These are phyloP conservation scores for Sorex araneus DNA, from an alignment of 2,113 vertebrate genomes.

Conservation along the genomic window DNA sequence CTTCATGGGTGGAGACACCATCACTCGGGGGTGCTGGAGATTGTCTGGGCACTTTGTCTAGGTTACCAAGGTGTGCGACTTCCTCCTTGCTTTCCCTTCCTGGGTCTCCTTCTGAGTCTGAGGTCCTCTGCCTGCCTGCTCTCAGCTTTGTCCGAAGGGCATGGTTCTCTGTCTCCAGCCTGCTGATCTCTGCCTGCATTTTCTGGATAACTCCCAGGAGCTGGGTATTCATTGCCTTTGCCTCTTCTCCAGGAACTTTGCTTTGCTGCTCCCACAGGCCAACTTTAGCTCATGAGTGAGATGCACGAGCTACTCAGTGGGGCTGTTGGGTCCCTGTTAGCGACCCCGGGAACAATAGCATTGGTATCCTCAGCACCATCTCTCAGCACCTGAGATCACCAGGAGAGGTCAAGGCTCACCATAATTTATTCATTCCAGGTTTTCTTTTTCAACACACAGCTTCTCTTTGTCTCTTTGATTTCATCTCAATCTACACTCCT, in stretches of 20 bases:
- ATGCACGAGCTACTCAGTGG: background rate
- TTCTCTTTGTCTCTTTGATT: slow-evolving; percentile 57
- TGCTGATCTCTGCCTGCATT: slow-evolving; percentile 93
- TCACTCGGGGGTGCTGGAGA: slow-evolving; percentile 77
- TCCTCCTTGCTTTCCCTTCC: background rate
- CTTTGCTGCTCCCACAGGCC: background rate
- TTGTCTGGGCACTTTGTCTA: fast-evolving
- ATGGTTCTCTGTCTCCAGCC: slow-evolving; percentile 93
- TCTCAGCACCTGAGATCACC: slow-evolving; percentile 87
- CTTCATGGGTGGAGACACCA: slow-evolving; percentile 80
- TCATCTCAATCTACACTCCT: slow-evolving; percentile 76
- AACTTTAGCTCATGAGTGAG: slow-evolving; percentile 24
- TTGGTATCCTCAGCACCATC: slow-evolving; percentile 87
- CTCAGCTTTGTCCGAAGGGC: slow-evolving; percentile 88
- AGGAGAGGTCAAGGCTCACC: slow-evolving; percentile 80
- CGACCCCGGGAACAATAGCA: slow-evolving; percentile 79
- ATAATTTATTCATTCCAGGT: slow-evolving; percentile 95
- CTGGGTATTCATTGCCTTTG: slow-evolving; percentile 91
- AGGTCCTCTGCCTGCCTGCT: slow-evolving; percentile 33
- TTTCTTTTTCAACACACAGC: slow-evolving; percentile 91
- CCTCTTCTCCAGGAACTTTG: fast-evolving
- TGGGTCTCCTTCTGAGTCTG: background rate
- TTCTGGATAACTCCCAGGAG: slow-evolving; percentile 92
- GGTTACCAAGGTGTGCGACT: fast-evolving
- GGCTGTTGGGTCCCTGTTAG: background rate